Base-by-base conservation (phyloP, 2,797 vertebrate genomes). In the Sebastes trivittatus region DNA sequence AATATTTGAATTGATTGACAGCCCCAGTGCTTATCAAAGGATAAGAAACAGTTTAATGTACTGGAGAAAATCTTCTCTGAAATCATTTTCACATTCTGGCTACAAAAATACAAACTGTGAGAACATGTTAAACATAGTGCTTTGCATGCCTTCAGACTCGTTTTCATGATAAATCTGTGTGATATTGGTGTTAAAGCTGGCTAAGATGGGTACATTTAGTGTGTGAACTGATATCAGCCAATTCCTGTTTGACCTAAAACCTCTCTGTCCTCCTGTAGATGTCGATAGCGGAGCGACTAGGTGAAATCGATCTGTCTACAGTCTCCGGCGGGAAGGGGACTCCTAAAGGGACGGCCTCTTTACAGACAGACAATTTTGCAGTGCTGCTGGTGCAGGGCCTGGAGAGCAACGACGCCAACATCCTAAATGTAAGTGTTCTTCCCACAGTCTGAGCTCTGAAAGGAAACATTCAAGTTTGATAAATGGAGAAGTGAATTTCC, bases 321-420 rank as follows among this genome's bases (percentile, higher is more conserved):
- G 90, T 83, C 32, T 76, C 91, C 5, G 18, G 62, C 0, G 83
- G 76, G 55, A 97, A 96, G 90, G 94, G 93, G 2, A 93, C 88
- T 58, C 82, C 76, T 79, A 96, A 96, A 66, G 95, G 90, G 5
- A 87, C 88, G 2, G 90, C 96, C 73, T 97, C 97, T 5, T 85
- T 97, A 46, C 97, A 98, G 90, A 97, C 96, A 0, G 98, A 98
- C 82, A 97, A 96, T 86, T 99, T 96, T 23, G 97, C 97, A 0
- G 97, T 99, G 65, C 95, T 99, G 82, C 92, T 99, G 66, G 95
- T 98, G 14, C 98, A 99, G 80, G 98, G 98, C 25, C 94, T 99
- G 92, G 98, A 99, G 95, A 99, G 98, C 92, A 97, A 95, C 0
- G 98, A 99, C 5, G 13, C 90, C 6, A 93, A 85, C 84, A 98